A percentile compares a stretch with the other conserved stretches of the same genome.
These are phyloP conservation scores for Desmodus rotundus DNA, from an alignment of 2,113 vertebrate species.

Conservation along the genomic window DNA sequence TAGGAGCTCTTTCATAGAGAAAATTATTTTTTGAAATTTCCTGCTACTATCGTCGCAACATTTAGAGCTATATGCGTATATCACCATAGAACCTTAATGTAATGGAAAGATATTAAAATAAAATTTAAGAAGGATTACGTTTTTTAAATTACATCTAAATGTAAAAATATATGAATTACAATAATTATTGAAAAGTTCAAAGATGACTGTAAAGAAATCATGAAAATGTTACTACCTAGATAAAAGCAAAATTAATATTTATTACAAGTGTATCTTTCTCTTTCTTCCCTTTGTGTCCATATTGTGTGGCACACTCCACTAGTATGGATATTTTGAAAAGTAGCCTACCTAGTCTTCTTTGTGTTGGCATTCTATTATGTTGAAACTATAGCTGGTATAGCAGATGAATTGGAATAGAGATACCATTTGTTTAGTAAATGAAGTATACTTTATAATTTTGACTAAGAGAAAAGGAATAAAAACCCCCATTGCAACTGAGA, in stretches of 20 bases:
- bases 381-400: neutral
- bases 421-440: neutral
- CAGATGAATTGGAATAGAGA: neutral
- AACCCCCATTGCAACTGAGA: neutral
- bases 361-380: neutral
- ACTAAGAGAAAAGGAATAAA: neutral
- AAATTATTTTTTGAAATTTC: neutral
- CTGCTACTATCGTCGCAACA: neutral
- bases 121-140: neutral
- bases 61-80: neutral
- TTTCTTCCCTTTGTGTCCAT: neutral
- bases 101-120: neutral
- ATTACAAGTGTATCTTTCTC: neutral
- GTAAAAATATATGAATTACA: neutral
- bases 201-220: neutral
- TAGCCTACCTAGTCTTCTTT: neutral
- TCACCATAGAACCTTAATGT: neutral
- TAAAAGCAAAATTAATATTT: neutral
- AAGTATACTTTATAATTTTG: neutral
- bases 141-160: neutral
- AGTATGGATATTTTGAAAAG: neutral
- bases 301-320: rapidly evolving
- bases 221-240: neutral
- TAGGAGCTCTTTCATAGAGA: neutral
- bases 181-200: neutral